phyloP scores from a whole-genome alignment of 2,113 vertebrate species.

The Coptodon bakossiorum region DNA sequence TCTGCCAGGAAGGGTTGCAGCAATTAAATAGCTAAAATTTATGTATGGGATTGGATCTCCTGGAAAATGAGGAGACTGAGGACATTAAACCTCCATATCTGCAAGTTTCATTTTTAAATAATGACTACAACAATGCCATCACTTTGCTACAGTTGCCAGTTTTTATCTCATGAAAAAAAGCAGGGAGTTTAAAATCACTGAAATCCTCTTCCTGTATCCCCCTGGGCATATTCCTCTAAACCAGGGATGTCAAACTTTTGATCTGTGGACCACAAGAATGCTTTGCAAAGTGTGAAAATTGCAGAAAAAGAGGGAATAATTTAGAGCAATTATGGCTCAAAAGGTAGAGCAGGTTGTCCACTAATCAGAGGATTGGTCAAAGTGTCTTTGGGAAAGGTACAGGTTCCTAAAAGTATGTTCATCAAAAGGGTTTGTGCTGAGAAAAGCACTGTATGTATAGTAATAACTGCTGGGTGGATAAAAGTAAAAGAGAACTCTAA shows the following conservation, averaged over 20 bases:
- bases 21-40: constrained; percentile 20
- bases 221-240: not conserved
- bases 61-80: not conserved
- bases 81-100: not conserved
- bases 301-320: not conserved
- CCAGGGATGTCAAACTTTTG: not conserved
- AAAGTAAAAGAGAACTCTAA: not conserved
- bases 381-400: not conserved
- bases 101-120: not conserved
- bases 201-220: not conserved
- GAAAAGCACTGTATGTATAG: not conserved
- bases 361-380: not conserved
- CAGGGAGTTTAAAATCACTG: not conserved
- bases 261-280: not conserved
- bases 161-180: not conserved
- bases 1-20: not conserved
- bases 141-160: not conserved
- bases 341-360: not conserved
- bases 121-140: not conserved
- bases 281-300: not conserved
- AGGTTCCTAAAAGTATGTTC: not conserved
- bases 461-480: not conserved
- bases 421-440: not conserved
- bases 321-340: not conserved
- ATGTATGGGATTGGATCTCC: not conserved